Evolutionary conservation across 2,797 vertebrate genomes (phyloP).

Genomic region (Smutsia gigantea): DNA sequence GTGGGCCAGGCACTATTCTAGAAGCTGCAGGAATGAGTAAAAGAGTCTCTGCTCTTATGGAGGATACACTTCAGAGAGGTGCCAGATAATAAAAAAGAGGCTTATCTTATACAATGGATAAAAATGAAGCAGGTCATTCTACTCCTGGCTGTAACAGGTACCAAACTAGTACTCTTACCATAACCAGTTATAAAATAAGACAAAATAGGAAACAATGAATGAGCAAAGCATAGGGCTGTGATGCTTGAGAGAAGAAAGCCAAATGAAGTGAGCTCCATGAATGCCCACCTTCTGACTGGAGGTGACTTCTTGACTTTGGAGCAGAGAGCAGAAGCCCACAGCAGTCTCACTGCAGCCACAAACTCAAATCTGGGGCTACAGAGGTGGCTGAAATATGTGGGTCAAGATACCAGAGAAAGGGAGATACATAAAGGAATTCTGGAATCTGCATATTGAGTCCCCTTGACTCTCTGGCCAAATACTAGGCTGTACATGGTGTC

Average conservation of each 20-base stretch:
- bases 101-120: neutral
- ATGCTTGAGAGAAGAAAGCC: neutral
- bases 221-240: neutral
- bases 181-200: neutral
- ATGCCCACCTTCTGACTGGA: neutral
- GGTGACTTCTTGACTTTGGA: neutral
- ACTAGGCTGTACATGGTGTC: neutral
- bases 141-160: neutral
- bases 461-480: neutral
- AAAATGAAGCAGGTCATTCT: neutral
- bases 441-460: neutral
- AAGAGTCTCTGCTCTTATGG: neutral
- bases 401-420: neutral
- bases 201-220: neutral
- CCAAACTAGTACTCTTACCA: neutral
- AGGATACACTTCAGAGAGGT: neutral
- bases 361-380: neutral
- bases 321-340: neutral
- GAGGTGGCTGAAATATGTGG: neutral
- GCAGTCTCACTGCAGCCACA: neutral
- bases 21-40: neutral
- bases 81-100: neutral
- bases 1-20: neutral
- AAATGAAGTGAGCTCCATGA: neutral
- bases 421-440: neutral